Base-by-base conservation (phyloP, 2,888 invertebrate species). In the Megamerina dolium region DNA sequence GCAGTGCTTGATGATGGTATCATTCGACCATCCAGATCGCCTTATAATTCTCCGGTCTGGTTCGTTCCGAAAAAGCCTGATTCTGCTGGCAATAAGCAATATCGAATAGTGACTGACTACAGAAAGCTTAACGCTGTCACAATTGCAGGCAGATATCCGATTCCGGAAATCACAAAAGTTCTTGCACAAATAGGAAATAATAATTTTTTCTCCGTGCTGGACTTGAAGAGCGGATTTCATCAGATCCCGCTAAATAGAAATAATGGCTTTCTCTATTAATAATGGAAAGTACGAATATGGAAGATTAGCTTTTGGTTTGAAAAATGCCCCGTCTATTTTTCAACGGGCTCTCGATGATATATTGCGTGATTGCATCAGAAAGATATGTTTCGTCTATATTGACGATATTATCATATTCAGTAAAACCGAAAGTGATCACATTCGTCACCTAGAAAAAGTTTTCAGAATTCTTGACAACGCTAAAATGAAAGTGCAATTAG, bases 371-470 rank as follows among this genome's bases (percentile, higher is more conserved):
- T 23, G 41, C n/a, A 45, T 45, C 16, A 34, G 26, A 14, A 39
- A 40, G 21, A 36, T n/a, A 10, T 44, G 43, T 14, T 41, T 33
- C 18, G 48, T 45, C 9, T 43, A 49, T 27, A 43, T 49, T 12
- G 41, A 46, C 16, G 41, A 43, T n/a, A 49, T 49, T 8, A 48
- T 52, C 10, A 41, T 42, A 6, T 50, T 49, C 17, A 41, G 43
- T 26, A 33, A 45, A 19, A 18, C 34, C 4, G 41, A 48, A 14
- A 34, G 36, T 0, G 38, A 46, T 32, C 46, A 48, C 27, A 32
- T 40, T 14, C 14, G 43, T n/a, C 33, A 52, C 20, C 42, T 47
- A 12, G 18, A 23, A 20, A 40, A 44, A 12, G 37, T 52, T 8
- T 48, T n/a, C n/a, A n/a, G n/a, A n/a, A n/a, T n/a, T n/a, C n/a